These are phyloP conservation scores for Sebastes trivittatus DNA, from an alignment of 2,797 vertebrate species.

Conservation along the genomic window DNA sequence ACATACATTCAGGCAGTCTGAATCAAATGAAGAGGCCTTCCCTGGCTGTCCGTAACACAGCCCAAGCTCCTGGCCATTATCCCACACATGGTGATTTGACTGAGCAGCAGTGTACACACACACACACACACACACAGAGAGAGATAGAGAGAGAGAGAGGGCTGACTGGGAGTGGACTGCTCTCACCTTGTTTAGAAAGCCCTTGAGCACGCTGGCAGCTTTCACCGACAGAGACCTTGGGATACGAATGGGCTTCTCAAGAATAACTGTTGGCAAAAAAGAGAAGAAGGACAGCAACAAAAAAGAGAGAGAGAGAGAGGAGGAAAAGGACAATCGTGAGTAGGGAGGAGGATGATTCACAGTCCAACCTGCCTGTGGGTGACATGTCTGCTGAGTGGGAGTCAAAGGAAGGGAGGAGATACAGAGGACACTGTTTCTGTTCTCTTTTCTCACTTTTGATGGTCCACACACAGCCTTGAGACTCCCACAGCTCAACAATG, in stretches of 20 bases:
- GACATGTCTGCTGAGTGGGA: conserved; percentile 70
- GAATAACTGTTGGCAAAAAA: conserved; percentile 86
- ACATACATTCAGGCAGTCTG: background rate
- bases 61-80: conserved; percentile 4
- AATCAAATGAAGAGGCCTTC: conserved; percentile 4
- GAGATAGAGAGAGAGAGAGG: too few species aligned
- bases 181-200: conserved; percentile 98
- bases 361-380: conserved; percentile 64
- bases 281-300: conserved; percentile 34
- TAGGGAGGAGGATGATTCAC: conserved; percentile 71
- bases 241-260: conserved; percentile 98
- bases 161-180: conserved; percentile 28
- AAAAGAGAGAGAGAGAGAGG: conserved; percentile 14
- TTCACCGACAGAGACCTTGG: conserved; percentile 98
- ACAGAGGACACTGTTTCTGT: conserved; percentile 42
- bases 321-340: conserved; percentile 64
- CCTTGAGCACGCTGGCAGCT: conserved; percentile 97
- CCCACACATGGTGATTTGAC: conserved; percentile 12
- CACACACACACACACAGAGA: background rate
- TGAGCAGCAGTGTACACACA: background rate
- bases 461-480: conserved; percentile 60
- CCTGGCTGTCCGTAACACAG: background rate
- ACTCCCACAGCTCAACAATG: conserved; percentile 50
- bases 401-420: conserved; percentile 49
- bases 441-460: conserved; percentile 43